Evolutionary conservation across 1,140 invertebrate species (phyloP).

Genomic region (Drosophila sp.): DNA sequence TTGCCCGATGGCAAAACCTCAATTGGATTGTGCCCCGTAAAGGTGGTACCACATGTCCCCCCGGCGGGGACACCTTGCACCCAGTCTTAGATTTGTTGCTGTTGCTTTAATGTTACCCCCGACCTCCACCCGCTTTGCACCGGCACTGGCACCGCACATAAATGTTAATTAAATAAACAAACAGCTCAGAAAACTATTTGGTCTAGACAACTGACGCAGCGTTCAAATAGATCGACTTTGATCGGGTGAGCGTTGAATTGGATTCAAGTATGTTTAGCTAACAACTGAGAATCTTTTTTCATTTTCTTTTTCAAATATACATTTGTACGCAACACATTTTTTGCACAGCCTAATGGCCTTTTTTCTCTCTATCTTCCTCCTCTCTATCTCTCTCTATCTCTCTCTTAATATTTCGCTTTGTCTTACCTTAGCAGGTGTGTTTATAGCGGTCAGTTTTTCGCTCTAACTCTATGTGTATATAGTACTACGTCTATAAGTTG

Average conservation of each 20-base stretch:
- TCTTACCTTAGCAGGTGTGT: constrained; percentile 41
- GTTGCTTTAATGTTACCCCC: constrained; percentile 23
- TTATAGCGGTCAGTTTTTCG: constrained; percentile 36
- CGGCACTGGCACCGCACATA: constrained; percentile 11
- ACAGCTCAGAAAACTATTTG: constrained; percentile 74
- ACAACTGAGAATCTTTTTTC: constrained; percentile 10
- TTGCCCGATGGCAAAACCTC: constrained; percentile 25
- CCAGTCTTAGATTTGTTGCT: constrained; percentile 1
- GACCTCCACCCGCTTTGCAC: background rate
- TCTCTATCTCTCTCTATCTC: constrained; percentile 5
- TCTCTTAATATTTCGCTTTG: constrained; percentile 1
- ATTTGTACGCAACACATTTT: constrained; percentile 25
- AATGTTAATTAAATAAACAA: constrained; percentile 78
- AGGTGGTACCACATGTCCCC: constrained; percentile 7
- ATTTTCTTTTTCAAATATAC: constrained; percentile 2
- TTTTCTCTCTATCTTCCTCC: constrained; percentile 1
- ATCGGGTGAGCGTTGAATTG: constrained; percentile 21
- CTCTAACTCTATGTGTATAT: constrained; percentile 24
- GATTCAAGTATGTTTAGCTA: constrained; percentile 39
- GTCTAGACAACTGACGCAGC: constrained; percentile 38
- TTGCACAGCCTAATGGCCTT: constrained; percentile 17
- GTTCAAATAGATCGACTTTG: constrained; percentile 19
- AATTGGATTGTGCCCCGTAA: constrained; percentile 44
- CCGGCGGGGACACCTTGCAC: background rate
- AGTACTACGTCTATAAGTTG: background rate